phyloP scores from a whole-genome alignment of 2,888 invertebrate species.

The Melangyna quadrimaculata region DNA sequence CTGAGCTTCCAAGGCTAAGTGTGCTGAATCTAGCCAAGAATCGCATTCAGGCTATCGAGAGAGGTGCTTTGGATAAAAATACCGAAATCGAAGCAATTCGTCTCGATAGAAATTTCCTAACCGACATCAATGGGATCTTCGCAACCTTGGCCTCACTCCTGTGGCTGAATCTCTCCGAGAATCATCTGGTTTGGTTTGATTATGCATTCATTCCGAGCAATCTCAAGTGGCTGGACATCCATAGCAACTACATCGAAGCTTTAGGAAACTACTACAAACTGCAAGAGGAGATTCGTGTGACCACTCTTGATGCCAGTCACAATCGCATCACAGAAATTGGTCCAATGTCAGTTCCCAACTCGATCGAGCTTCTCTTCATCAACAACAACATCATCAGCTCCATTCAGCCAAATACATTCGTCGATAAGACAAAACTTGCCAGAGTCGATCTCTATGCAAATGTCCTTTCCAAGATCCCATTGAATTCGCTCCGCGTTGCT shows the following conservation, averaged over 20 bases:
- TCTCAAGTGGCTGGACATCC: slow-evolving; percentile 94
- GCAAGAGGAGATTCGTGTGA: slow-evolving; percentile 90
- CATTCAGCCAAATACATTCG: slow-evolving; percentile 92
- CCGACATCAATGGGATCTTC: slow-evolving; percentile 94
- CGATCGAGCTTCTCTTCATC: slow-evolving; percentile 92
- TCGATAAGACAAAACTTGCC: slow-evolving; percentile 91
- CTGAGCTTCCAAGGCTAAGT: slow-evolving; percentile 91
- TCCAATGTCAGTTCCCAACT: slow-evolving; percentile 92
- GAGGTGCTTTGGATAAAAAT: slow-evolving; percentile 91
- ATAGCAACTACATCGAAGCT: slow-evolving; percentile 93
- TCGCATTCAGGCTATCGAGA: slow-evolving; percentile 91
- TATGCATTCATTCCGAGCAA: slow-evolving; percentile 95
- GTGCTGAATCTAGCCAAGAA: slow-evolving; percentile 94
- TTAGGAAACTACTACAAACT: slow-evolving; percentile 94
- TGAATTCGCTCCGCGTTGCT: slow-evolving; percentile 90
- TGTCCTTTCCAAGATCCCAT: slow-evolving; percentile 90
- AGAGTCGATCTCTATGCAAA: slow-evolving; percentile 95
- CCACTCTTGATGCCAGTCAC: slow-evolving; percentile 93
- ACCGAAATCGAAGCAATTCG: slow-evolving; percentile 92
- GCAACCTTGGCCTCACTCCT: slow-evolving; percentile 91
- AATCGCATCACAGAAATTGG: slow-evolving; percentile 92
- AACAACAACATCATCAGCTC: slow-evolving; percentile 93
- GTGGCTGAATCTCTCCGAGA: slow-evolving; percentile 94
- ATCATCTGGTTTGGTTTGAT: slow-evolving; percentile 96
- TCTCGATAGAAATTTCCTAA: slow-evolving; percentile 92